Conservation (phyloP, 2,113 vertebrate species). For the Cromileptes altivelis region DNA sequence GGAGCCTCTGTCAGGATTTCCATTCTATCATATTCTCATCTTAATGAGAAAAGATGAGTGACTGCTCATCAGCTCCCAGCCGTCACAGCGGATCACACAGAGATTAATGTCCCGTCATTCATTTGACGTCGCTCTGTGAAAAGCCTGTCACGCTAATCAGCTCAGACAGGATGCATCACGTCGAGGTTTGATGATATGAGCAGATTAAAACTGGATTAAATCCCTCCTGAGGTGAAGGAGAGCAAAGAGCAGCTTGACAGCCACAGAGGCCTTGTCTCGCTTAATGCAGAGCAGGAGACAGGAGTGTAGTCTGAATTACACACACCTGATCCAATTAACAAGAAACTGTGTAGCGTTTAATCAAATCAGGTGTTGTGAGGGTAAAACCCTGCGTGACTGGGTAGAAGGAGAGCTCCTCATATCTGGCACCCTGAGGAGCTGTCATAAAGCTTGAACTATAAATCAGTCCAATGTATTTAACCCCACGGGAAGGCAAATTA, state of each 20-base stretch:
- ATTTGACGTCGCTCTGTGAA: slow-evolving; percentile 18
- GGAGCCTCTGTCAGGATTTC: slow-evolving; percentile 27
- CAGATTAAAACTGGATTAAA: slow-evolving; percentile 70
- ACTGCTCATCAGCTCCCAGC: slow-evolving; percentile 53
- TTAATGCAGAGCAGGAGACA: background rate
- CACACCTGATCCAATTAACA: slow-evolving; percentile 32
- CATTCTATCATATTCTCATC: slow-evolving; percentile 48
- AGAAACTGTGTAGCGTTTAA: slow-evolving; percentile 28
- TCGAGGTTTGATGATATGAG: slow-evolving; percentile 59
- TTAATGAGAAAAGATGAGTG: slow-evolving; percentile 67
- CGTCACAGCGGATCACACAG: slow-evolving; percentile 47
- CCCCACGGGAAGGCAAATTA: background rate
- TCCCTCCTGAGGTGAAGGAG: slow-evolving; percentile 43
- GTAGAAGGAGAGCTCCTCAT: background rate
- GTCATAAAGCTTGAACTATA: background rate
- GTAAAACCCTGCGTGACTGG: background rate
- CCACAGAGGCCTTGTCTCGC: background rate
- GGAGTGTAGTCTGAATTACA: background rate
- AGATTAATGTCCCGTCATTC: slow-evolving; percentile 42
- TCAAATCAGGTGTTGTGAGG: slow-evolving; percentile 20
- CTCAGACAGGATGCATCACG: slow-evolving; percentile 56
- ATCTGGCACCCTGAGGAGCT: background rate
- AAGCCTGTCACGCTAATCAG: slow-evolving; percentile 61
- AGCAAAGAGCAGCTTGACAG: slow-evolving; percentile 26
- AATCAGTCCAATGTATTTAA: background rate